Evolutionary conservation across 1,140 invertebrate species (phyloP), one percentile per base, ranked within the genome.

Genomic region (Melanaphis sacchari): DNA sequence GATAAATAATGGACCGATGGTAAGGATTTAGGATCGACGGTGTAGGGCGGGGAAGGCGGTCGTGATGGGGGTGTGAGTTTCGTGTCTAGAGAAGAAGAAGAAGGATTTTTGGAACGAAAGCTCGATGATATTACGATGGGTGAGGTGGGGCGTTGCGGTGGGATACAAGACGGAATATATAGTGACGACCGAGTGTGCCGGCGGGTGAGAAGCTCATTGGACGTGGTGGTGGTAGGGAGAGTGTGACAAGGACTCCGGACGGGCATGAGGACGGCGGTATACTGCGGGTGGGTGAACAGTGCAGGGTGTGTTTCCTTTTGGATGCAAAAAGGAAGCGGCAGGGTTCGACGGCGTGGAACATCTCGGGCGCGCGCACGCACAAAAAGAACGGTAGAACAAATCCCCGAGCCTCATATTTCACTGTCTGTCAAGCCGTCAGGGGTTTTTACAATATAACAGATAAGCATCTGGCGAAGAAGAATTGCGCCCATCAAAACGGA

Each of bases 401-500:
- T 93, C 91, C 81, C 91, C 46, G 91, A 49, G 91, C n/a, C 91
- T 93, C 91, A 93, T 93, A 93, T 93, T 93, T 93, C 91, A 93
- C 91, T 93, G 91, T 93, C 91, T 93, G 76, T 93, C 91, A 93
- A 93, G 91, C 91, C 91, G 91, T 93, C 91, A 93, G 81, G 38
- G 91, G 91, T 93, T 93, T 93, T 93, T 93, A 93, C 91, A 93
- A 93, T 93, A 93, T 93, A 93, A 93, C 91, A 49, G 91, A 93
- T 93, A 93, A 93, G 66, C 91, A 85, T 49, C 91, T 92, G 91
- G 76, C 91, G 76, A 93, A 93, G 91, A 93, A 93, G 91, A 93
- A 93, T 93, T 85, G 91, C 91, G 91, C 76, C 66, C 91, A 93
- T 93, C 91, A 93, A 93, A 93, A 85, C 43, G 91, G 91, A 92